Percentiles rank a stretch among this genome's conserved stretches.
Conservation (phyloP, 2,888 invertebrate species). For the Drosophila tanythrix region DNA sequence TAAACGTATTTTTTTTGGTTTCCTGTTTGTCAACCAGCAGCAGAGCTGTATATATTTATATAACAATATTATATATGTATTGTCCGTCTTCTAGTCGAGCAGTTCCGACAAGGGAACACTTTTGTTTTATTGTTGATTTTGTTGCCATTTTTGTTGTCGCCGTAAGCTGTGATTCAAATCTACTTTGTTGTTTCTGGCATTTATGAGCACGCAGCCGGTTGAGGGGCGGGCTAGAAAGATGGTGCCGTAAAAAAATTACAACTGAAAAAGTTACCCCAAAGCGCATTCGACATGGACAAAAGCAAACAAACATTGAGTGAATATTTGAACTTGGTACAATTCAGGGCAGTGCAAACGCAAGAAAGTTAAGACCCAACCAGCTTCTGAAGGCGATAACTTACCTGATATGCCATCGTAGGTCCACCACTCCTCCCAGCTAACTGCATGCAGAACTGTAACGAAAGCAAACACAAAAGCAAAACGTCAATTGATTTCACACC, state of each 20-base stretch:
- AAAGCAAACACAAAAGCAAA: conserved; percentile 10
- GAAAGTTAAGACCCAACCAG: neutral
- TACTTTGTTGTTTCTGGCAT: conserved; percentile 56
- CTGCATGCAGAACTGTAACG: conserved; percentile 81
- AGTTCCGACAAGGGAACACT: neutral
- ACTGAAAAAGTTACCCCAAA: conserved; percentile 2
- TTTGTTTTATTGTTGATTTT: neutral
- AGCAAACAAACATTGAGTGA: conserved; percentile 5
- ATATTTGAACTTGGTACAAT: neutral
- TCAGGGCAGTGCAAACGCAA: neutral
- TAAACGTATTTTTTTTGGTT: neutral
- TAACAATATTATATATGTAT: neutral
- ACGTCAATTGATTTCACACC: conserved; percentile 36
- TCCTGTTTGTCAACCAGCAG: neutral
- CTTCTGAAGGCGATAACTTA: conserved; percentile 85
- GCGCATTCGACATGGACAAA: conserved; percentile 5
- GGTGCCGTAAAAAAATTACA: neutral
- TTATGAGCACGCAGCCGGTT: conserved; percentile 5
- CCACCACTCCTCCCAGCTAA: conserved; percentile 98
- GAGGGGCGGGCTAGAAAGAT: neutral
- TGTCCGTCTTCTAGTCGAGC: conserved; percentile 7
- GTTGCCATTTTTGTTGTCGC: conserved; percentile 1
- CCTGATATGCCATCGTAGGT: conserved; percentile 98
- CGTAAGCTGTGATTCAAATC: conserved; percentile 62
- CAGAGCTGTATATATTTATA: neutral